A percentile compares a stretch with the other conserved stretches of the same genome.
Conservation (phyloP, 1,140 invertebrate species). For the Parapsyche elsis region DNA sequence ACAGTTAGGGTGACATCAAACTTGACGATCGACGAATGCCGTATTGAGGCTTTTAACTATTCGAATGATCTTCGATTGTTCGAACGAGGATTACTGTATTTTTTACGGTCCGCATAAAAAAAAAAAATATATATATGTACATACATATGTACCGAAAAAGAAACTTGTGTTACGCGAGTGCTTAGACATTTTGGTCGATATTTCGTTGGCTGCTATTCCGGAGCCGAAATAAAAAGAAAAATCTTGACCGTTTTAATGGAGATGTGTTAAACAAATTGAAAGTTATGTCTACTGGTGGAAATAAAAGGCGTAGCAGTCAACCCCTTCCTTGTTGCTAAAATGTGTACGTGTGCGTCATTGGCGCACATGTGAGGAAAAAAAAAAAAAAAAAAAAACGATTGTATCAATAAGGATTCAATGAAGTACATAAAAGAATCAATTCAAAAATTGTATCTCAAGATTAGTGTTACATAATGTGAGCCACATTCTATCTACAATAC, state of each 20-base stretch:
- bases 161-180: not conserved
- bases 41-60: not conserved
- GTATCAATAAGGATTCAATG: too few relatives aligned
- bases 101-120: conserved; percentile 6
- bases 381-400: too few relatives aligned
- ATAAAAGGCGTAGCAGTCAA: too few relatives aligned
- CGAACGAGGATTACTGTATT: not conserved
- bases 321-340: too few relatives aligned
- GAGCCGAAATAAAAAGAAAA: conserved; percentile 1
- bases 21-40: not conserved
- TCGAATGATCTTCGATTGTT: not conserved
- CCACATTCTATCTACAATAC: too few relatives aligned
- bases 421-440: too few relatives aligned
- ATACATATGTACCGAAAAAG: not conserved
- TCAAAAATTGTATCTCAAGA: too few relatives aligned
- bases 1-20: not conserved
- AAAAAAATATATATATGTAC: not conserved
- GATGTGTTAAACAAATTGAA: conserved; percentile 28
- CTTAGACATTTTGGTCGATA: not conserved
- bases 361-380: too few relatives aligned
- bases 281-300: not conserved
- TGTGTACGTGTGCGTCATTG: too few relatives aligned
- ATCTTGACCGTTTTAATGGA: conserved; percentile 6
- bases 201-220: not conserved
- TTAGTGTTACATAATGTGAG: too few relatives aligned